Evolutionary conservation across 2,113 vertebrate genomes (phyloP), one percentile per base, ranked within the genome.

Genomic region (Rostratula benghalensis): DNA sequence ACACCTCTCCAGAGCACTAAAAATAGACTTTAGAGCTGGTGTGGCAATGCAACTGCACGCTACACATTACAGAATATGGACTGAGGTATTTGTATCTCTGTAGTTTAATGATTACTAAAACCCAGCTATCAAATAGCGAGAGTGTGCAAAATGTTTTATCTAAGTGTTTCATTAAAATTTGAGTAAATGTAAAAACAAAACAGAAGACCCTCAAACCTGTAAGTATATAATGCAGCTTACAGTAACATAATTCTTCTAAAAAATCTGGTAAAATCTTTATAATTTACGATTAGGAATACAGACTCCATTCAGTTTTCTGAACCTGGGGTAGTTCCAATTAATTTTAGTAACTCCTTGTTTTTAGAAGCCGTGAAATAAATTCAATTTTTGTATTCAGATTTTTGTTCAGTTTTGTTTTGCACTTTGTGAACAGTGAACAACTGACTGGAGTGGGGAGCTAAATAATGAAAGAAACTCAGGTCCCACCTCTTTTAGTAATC

Each of bases 371-470:
- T 45, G n/a, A 92, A 88, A 88, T 80, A 93, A 41, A 65, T 93
- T 96, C 59, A 7, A 30, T 35, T 73, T 87, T 53, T 90, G 6
- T 53, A 77, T 53, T 78, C 24, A 61, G 68, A 94, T 91, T 94
- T 96, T 83, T 90, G 69, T 90, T 87, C n/a, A 48, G 24, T 27
- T 92, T 53, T 88, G 77, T 90, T 97, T 96, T 95, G 96, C 95
- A 93, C 48, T 95, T 80, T 73, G 43, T 89, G 78, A 97, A 97
- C 96, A 95, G 85, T 86, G 95, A 97, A 98, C 92, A 97, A 97
- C 30, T 89, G 91, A 96, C 76, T 91, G 94, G 96, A 97, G 85
- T 46, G 18, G 79, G 76, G 56, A 96, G 87, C 46, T 94, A 96
- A 97, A 95, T 93, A 77, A 92, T 81, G 35, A 90, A 97, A 84